phyloP scores from a whole-genome alignment of 37 sponge, comb jelly and placozoan genomes.

The Tethya wilhelma region DNA sequence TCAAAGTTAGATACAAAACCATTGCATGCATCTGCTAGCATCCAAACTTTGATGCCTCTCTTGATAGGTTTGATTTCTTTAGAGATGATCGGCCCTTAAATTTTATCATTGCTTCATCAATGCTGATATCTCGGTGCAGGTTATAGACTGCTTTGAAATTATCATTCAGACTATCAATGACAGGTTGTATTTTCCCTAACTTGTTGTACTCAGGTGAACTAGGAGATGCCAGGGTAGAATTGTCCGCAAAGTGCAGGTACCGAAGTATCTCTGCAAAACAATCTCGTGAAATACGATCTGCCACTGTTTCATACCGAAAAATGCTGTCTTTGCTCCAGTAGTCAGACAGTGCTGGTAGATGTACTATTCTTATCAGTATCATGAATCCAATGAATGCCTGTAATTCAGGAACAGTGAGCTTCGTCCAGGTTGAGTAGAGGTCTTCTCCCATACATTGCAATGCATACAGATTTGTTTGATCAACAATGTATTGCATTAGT shows the following conservation, averaged over 20 bases:
- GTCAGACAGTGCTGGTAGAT: slow-evolving; percentile 19
- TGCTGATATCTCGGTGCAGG: background rate
- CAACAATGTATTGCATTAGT: slow-evolving; percentile 6
- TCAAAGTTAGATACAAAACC: too few relatives aligned
- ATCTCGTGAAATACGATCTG: slow-evolving; percentile 24
- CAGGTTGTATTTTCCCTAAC: slow-evolving; percentile 29
- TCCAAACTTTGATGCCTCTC: too few relatives aligned
- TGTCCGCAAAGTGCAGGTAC: slow-evolving; percentile 43
- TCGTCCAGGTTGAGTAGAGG: background rate
- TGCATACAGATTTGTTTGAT: slow-evolving; percentile 24
- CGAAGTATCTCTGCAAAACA: slow-evolving; percentile 33
- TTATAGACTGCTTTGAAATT: slow-evolving; percentile 15
- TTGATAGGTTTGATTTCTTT: background rate
- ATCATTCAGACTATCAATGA: background rate
- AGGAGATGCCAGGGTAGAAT: slow-evolving; percentile 5
- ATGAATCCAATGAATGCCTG: slow-evolving; percentile 40
- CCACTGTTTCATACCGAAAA: slow-evolving; percentile 41
- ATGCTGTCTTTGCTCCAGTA: slow-evolving; percentile 49
- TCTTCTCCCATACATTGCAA: slow-evolving; percentile 18
- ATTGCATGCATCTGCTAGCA: too few relatives aligned
- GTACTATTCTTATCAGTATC: slow-evolving; percentile 44
- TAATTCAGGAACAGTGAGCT: slow-evolving; percentile 13
- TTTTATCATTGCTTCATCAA: too few relatives aligned
- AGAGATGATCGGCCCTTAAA: too few relatives aligned
- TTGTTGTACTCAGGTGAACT: slow-evolving; percentile 28